Percentiles rank a stretch among this genome's conserved stretches.
phyloP scores from a whole-genome alignment of 1,140 invertebrate genomes.

The Leguminivora glycinivorella region DNA sequence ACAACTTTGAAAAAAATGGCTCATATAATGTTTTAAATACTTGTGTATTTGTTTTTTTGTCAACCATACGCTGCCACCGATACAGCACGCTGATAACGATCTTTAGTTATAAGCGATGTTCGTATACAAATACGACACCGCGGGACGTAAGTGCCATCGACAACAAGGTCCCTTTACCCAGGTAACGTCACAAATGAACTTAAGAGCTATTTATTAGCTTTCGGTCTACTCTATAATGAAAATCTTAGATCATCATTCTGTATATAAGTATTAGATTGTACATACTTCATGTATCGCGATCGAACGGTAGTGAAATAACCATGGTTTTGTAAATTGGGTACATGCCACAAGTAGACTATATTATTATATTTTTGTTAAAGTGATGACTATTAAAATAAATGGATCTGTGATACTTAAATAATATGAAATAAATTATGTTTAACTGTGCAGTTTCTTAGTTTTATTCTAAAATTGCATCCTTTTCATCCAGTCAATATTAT shows the following conservation, averaged over 20 bases:
- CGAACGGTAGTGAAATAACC: slow-evolving; percentile 44
- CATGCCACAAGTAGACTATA: slow-evolving; percentile 70
- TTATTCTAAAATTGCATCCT: slow-evolving; percentile 36
- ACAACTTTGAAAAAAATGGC: too few relatives aligned
- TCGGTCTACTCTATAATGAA: slow-evolving; percentile 24
- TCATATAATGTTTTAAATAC: too few relatives aligned
- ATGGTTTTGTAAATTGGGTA: slow-evolving; percentile 59
- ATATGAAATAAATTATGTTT: slow-evolving; percentile 79
- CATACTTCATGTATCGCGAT: slow-evolving; percentile 59
- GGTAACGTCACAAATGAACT: too few relatives aligned
- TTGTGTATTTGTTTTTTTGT: too few relatives aligned
- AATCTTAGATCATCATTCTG: slow-evolving; percentile 36
- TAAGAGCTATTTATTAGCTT: slow-evolving; percentile 18
- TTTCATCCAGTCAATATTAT: neutral
- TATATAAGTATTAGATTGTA: slow-evolving; percentile 68
- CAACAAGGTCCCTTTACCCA: too few relatives aligned
- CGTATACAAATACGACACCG: too few relatives aligned
- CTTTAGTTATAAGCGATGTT: too few relatives aligned
- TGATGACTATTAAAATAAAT: slow-evolving; percentile 78
- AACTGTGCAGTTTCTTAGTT: slow-evolving; percentile 63
- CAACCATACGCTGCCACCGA: too few relatives aligned
- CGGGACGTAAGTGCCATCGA: too few relatives aligned
- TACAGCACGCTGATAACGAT: too few relatives aligned
- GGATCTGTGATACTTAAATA: slow-evolving; percentile 79
- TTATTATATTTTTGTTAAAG: slow-evolving; percentile 76